These are phyloP conservation scores for Limenitis arthemis DNA, from an alignment of 2,888 invertebrate genomes.

Conservation along the genomic window DNA sequence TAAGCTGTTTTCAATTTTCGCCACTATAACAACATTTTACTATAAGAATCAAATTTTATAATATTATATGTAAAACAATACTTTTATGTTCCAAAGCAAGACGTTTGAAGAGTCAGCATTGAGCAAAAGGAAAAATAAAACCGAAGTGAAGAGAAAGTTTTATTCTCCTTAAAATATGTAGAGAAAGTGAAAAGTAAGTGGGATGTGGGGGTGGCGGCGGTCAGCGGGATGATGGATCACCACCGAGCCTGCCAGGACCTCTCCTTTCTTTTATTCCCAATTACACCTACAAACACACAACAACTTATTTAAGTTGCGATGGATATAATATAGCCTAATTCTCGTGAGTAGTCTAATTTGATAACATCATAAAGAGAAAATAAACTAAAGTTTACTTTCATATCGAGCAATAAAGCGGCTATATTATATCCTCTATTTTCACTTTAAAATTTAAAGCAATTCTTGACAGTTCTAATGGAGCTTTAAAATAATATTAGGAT, in stretches of 20 bases:
- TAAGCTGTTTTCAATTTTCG: too few species aligned
- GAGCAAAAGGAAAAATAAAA: conserved; percentile 48
- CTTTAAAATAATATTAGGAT: not conserved
- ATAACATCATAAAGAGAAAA: too few species aligned
- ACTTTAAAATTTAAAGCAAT: too few species aligned
- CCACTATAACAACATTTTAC: too few species aligned
- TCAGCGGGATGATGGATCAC: conserved; percentile 72
- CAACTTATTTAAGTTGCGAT: conserved; percentile 41
- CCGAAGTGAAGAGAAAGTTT: conserved; percentile 62
- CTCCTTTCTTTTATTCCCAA: conserved; percentile 58
- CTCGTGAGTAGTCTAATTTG: too few species aligned
- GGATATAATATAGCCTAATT: conserved; percentile 21
- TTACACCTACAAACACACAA: conserved; percentile 59
- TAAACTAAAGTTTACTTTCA: too few species aligned
- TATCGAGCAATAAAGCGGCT: too few species aligned
- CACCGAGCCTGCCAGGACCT: conserved; percentile 47
- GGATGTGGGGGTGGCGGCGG: conserved; percentile 56
- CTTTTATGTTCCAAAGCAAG: not conserved
- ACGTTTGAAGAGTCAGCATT: conserved; percentile 14
- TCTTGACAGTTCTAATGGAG: not conserved
- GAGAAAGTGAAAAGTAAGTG: conserved; percentile 71
- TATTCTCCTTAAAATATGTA: conserved; percentile 73
- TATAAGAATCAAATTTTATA: too few species aligned
- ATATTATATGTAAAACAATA: not conserved
- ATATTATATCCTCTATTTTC: too few species aligned